Percentiles rank a stretch among this genome's conserved stretches.
Evolutionary conservation across 2,888 invertebrate genomes (phyloP).

Genomic region (Aporophyla nigra): DNA sequence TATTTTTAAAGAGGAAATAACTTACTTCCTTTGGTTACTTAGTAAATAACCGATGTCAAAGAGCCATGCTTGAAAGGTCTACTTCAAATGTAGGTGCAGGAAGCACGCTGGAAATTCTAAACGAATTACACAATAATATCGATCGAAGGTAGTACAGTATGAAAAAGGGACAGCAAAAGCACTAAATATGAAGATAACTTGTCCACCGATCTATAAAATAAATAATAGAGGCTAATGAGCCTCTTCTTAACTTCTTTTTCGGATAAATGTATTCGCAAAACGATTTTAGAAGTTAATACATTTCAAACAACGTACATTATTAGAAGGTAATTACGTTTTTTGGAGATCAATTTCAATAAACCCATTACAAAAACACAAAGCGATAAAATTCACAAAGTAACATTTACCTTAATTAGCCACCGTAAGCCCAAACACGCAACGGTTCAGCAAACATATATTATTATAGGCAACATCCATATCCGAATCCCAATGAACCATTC

Average conservation of each 20-base stretch:
- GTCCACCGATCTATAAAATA: neutral
- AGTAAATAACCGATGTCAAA: neutral
- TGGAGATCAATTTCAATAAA: neutral
- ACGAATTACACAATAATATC: neutral
- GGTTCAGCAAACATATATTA: constrained; percentile 2
- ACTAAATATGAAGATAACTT: neutral
- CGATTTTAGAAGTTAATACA: too few species aligned
- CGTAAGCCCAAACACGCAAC: neutral
- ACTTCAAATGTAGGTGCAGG: neutral
- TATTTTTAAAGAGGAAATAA: neutral
- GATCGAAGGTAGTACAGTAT: neutral
- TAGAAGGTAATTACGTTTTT: too few species aligned
- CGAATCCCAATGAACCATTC: constrained; percentile 3
- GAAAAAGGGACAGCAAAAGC: neutral
- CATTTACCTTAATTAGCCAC: neutral
- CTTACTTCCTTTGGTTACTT: neutral
- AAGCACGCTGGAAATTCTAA: neutral
- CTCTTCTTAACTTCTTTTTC: too few species aligned
- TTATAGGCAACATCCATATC: neutral
- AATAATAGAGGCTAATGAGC: too few species aligned
- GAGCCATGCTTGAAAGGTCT: neutral
- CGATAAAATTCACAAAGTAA: neutral
- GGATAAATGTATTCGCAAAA: too few species aligned
- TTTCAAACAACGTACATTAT: too few species aligned
- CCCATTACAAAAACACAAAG: neutral